phyloP scores from a whole-genome alignment of 2,113 vertebrate species.

The Ptyas mucosa region DNA sequence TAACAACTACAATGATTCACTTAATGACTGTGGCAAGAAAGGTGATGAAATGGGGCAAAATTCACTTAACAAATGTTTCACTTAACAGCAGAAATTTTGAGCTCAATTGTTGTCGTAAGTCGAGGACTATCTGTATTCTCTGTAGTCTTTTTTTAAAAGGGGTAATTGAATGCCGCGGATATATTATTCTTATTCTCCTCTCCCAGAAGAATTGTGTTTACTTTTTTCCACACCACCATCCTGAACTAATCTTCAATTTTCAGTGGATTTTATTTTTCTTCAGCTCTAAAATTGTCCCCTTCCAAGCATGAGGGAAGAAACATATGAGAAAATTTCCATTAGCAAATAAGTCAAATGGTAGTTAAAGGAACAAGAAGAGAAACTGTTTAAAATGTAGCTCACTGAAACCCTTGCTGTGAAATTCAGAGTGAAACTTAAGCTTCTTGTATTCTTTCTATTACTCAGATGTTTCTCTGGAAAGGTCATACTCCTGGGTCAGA shows the following conservation, averaged over 20 bases:
- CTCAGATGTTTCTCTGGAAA: neutral
- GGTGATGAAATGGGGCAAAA: neutral
- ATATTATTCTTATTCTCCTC: neutral
- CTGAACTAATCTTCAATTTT: neutral
- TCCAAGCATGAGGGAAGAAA: neutral
- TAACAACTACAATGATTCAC: neutral
- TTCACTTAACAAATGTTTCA: neutral
- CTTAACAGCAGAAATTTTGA: neutral
- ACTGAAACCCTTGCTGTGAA: constrained; percentile 17
- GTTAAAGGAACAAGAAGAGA: neutral
- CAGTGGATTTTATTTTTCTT: neutral
- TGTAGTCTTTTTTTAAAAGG: neutral
- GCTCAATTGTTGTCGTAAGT: neutral
- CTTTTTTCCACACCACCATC: neutral
- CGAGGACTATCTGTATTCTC: neutral
- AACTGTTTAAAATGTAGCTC: neutral
- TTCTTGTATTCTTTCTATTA: constrained; percentile 5
- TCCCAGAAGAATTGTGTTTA: neutral
- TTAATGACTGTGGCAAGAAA: neutral
- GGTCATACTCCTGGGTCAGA: neutral
- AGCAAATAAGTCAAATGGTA: neutral
- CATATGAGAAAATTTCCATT: neutral
- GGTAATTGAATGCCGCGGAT: neutral
- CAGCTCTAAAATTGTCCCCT: neutral
- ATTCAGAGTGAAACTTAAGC: constrained; percentile 39